Conservation (phyloP, 2,888 invertebrate species). For the Flexamia atlantica region DNA sequence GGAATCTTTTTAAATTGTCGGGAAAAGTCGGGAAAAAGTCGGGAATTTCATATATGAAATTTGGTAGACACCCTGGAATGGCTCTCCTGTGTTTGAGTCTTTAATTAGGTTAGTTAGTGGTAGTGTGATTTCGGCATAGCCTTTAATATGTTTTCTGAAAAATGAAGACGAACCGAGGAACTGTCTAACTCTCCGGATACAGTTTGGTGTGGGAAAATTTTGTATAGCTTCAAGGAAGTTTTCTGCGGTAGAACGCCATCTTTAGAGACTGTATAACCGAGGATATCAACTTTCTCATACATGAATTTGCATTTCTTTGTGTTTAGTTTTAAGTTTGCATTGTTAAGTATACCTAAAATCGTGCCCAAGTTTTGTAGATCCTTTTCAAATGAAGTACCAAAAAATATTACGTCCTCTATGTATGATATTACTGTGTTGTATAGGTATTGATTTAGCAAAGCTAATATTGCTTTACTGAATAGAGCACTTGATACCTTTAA, state of each 20-base stretch:
- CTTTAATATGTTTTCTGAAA: constrained; percentile 15
- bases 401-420: not conserved
- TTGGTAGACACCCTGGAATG: no score
- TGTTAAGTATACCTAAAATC: not conserved
- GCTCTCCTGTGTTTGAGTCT: not conserved
- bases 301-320: constrained; percentile 28
- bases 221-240: not conserved
- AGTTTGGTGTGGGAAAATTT: not conserved
- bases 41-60: no score
- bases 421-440: constrained; percentile 4
- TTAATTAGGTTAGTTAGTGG: not conserved
- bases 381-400: not conserved
- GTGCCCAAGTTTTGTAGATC: not conserved
- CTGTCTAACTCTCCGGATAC: not conserved
- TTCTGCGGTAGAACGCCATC: not conserved
- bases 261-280: not conserved
- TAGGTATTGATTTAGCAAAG: not conserved
- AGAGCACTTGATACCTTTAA: not conserved
- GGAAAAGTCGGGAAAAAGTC: no score
- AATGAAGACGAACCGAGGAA: not conserved
- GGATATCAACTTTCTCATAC: not conserved
- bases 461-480: constrained; percentile 9
- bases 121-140: not conserved
- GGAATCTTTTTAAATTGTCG: no score
- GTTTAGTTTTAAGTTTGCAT: not conserved